Evolutionary conservation across 2,797 vertebrate genomes (phyloP).

Genomic region (Aulostomus chinensis): DNA sequence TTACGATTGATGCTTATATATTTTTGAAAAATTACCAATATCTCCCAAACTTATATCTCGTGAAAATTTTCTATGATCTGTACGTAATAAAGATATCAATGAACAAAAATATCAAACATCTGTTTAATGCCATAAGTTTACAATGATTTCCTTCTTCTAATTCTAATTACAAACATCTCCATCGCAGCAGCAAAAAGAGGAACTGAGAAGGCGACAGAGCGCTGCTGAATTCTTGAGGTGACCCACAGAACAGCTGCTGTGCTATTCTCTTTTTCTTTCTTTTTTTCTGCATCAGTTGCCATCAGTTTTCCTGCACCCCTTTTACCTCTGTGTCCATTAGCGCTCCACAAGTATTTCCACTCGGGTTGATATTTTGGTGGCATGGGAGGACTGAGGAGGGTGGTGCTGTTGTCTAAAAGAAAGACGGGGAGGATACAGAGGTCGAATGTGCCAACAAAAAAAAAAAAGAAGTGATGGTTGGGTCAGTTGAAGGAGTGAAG

Average conservation of each 20-base stretch:
- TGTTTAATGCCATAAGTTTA: no score
- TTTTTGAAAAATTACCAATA: no score
- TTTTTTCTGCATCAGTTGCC: conserved; percentile 5
- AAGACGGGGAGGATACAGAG: conserved; percentile 1
- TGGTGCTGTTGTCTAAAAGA: conserved; percentile 6
- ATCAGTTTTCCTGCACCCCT: conserved; percentile 10
- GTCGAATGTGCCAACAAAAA: conserved; percentile 20
- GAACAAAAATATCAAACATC: no score
- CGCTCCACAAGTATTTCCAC: conserved; percentile 35
- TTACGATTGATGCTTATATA: no score
- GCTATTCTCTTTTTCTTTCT: conserved; percentile 6
- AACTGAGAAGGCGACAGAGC: not conserved
- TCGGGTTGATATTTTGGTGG: conserved; percentile 21
- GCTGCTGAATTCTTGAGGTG: conserved; percentile 16
- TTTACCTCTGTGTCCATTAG: conserved; percentile 52
- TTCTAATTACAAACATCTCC: conserved; percentile 6
- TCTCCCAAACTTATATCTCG: no score
- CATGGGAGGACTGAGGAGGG: conserved; percentile 1
- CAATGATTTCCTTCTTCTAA: no score
- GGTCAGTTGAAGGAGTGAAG: conserved; percentile 32
- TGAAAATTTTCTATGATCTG: no score
- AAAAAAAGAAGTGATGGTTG: conserved; percentile 15
- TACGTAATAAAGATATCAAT: no score
- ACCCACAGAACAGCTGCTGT: conserved; percentile 11
- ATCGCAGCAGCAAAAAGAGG: not conserved